phyloP scores from a whole-genome alignment of 2,888 invertebrate species.

The Notodonta dromedarius region DNA sequence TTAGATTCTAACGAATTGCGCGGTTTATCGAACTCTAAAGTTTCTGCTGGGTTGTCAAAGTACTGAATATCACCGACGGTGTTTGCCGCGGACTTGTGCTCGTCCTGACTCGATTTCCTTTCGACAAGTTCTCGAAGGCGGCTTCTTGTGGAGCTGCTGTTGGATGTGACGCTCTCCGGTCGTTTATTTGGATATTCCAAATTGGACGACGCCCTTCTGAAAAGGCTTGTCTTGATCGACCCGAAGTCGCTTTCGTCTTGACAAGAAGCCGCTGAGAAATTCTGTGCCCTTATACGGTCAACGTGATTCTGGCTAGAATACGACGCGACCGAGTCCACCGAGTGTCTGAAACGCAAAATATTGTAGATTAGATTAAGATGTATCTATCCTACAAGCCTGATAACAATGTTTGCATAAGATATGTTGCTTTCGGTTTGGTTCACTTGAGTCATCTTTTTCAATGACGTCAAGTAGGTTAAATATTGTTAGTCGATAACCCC shows the following conservation, averaged over 20 bases:
- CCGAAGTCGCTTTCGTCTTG: conserved; percentile 81
- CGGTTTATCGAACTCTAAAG: conserved; percentile 76
- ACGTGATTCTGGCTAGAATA: conserved; percentile 85
- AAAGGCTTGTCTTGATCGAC: conserved; percentile 80
- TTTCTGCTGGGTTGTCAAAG: conserved; percentile 81
- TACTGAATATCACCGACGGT: conserved; percentile 80
- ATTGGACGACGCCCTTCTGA: conserved; percentile 77
- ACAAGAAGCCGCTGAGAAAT: conserved; percentile 83
- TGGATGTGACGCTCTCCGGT: conserved; percentile 79
- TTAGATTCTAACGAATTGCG: conserved; percentile 72
- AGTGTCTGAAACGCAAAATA: conserved; percentile 79
- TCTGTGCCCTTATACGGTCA: conserved; percentile 83
- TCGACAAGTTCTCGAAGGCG: conserved; percentile 81
- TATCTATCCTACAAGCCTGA: conserved; percentile 48
- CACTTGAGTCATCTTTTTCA: conserved; percentile 54
- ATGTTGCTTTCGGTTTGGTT: conserved; percentile 53
- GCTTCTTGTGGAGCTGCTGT: conserved; percentile 81
- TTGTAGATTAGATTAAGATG: conserved; percentile 69
- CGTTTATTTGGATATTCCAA: conserved; percentile 74
- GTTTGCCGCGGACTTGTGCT: conserved; percentile 77
- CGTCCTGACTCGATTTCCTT: conserved; percentile 81
- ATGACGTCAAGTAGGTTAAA: conserved; percentile 50
- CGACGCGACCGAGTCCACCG: conserved; percentile 85
- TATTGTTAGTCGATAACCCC: conserved; percentile 36
- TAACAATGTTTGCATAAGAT: conserved; percentile 69